Conservation (phyloP, 1,140 invertebrate genomes). For the Telenomus remus region DNA sequence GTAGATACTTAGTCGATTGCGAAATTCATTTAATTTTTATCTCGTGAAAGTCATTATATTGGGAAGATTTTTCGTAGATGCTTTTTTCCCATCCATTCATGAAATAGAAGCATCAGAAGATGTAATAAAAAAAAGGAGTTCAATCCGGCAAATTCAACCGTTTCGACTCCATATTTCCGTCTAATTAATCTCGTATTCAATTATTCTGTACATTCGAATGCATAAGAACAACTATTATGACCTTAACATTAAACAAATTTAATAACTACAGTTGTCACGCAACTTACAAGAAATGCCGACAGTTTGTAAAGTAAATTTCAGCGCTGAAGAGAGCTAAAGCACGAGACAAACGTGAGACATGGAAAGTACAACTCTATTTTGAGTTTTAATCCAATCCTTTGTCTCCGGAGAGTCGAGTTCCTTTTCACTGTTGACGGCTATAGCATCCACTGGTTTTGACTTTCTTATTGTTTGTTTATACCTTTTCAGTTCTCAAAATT, state of each 20-base stretch:
- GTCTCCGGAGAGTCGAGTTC: conserved; percentile 35
- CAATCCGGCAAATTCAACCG: too few relatives aligned
- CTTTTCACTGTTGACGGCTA: conserved; percentile 45
- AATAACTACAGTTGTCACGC: conserved; percentile 31
- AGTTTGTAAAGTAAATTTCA: conserved; percentile 71
- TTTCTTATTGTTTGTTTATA: conserved; percentile 31
- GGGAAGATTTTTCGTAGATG: too few relatives aligned
- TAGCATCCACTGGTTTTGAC: conserved; percentile 45
- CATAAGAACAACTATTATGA: too few relatives aligned
- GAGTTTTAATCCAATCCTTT: conserved; percentile 70
- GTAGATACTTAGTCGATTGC: too few relatives aligned
- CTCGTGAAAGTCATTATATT: too few relatives aligned
- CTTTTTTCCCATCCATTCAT: too few relatives aligned
- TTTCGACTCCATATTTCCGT: too few relatives aligned
- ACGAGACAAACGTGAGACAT: conserved; percentile 29
- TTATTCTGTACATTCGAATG: too few relatives aligned
- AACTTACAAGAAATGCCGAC: conserved; percentile 60
- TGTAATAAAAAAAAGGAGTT: too few relatives aligned
- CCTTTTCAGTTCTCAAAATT: conserved; percentile 21
- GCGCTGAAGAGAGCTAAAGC: conserved; percentile 32
- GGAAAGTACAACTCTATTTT: conserved; percentile 67
- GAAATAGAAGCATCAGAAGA: too few relatives aligned
- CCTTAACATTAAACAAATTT: conserved; percentile 27
- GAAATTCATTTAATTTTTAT: too few relatives aligned
- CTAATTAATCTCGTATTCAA: too few relatives aligned